These are phyloP conservation scores for Nephrotoma guestfalica DNA, from an alignment of 2,888 invertebrate genomes.

Conservation along the genomic window DNA sequence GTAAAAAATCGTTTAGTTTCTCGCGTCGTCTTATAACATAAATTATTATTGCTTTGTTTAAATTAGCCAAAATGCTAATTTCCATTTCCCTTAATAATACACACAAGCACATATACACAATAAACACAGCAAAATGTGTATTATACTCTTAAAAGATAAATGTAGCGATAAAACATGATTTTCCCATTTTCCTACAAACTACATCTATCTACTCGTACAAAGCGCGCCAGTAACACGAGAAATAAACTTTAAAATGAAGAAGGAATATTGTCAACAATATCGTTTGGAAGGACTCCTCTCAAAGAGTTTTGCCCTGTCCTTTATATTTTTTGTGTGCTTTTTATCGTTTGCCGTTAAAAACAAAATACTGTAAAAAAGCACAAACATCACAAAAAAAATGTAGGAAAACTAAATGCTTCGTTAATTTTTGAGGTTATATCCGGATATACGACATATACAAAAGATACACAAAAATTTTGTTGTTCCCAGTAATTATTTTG, in stretches of 20 bases:
- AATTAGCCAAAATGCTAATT: background rate
- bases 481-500: background rate
- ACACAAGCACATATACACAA: no score
- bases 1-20: background rate
- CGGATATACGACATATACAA: background rate
- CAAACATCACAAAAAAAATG: background rate
- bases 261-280: background rate
- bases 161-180: constrained; percentile 3
- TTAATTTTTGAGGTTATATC: constrained; percentile 3
- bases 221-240: background rate
- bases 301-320: background rate
- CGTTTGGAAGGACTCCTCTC: background rate
- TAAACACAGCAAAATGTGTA: background rate
- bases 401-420: background rate
- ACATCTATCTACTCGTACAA: background rate
- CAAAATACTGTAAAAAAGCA: background rate
- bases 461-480: background rate
- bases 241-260: background rate
- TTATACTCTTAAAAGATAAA: background rate
- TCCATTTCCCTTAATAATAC: background rate
- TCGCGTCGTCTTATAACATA: background rate
- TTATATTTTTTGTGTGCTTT: background rate
- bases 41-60: background rate
- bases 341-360: background rate
- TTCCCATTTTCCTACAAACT: background rate